phyloP scores from a whole-genome alignment of 2,113 vertebrate genomes.

The Chlamydotis undulata region DNA sequence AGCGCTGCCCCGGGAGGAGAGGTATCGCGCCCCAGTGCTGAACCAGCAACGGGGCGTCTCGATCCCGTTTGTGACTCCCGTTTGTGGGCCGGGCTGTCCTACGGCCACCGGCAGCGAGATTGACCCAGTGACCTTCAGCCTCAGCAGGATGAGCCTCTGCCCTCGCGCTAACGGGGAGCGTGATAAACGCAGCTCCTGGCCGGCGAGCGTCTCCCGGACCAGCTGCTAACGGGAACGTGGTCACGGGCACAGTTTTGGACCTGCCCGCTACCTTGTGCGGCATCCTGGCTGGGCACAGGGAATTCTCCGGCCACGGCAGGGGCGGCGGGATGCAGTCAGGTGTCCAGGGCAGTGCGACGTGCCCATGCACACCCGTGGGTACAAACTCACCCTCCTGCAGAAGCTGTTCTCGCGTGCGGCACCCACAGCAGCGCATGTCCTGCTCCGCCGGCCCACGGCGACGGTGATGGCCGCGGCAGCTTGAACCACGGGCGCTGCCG shows the following conservation, averaged over 20 bases:
- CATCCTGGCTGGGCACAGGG: not conserved
- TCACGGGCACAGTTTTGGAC: not conserved
- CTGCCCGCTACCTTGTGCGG: not conserved
- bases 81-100: not conserved
- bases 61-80: not conserved
- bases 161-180: not conserved
- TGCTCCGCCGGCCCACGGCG: not conserved
- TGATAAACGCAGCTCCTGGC: not conserved
- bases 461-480: too few relatives aligned
- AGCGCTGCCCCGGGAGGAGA: not conserved
- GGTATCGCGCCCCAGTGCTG: not conserved
- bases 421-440: accelerated
- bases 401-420: not conserved
- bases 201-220: not conserved
- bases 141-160: not conserved
- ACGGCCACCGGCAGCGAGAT: accelerated
- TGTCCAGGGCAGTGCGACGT: not conserved
- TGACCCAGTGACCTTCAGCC: not conserved
- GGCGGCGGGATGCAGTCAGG: not conserved
- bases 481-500: not conserved
- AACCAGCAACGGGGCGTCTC: not conserved
- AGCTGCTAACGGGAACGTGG: not conserved
- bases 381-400: not conserved
- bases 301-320: not conserved
- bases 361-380: accelerated